Evolutionary conservation across 2,888 invertebrate species (phyloP).

Genomic region (Coleophora flavipennella): DNA sequence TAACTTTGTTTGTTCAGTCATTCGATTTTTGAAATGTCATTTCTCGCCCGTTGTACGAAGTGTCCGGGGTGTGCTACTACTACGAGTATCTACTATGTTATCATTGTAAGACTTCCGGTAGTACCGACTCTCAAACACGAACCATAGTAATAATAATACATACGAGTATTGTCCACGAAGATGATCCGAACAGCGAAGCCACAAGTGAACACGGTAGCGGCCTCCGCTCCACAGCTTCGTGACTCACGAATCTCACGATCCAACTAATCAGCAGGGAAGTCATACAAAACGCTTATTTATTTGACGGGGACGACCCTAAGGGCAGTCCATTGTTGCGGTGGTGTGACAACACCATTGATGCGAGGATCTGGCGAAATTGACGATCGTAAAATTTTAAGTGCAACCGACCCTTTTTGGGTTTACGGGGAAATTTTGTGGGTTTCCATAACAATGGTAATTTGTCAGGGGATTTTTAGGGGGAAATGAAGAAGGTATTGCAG

Average conservation of each 20-base stretch:
- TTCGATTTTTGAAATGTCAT: no score
- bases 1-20: no score
- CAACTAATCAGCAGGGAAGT: slow-evolving; percentile 57
- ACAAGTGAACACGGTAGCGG: slow-evolving; percentile 39
- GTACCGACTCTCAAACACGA: no score
- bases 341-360: slow-evolving; percentile 21
- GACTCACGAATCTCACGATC: slow-evolving; percentile 69
- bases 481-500: no score
- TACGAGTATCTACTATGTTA: no score
- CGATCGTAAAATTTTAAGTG: no score
- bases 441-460: background rate
- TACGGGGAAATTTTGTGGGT: background rate
- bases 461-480: background rate
- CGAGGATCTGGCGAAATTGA: background rate
- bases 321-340: slow-evolving; percentile 28
- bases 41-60: no score
- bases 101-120: no score
- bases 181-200: slow-evolving; percentile 12
- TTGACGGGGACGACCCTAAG: slow-evolving; percentile 46
- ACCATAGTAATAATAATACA: no score
- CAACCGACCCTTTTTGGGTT: no score
- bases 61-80: no score
- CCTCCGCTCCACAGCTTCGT: slow-evolving; percentile 57
- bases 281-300: slow-evolving; percentile 62
- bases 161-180: background rate